Base-by-base conservation (phyloP, 1,140 invertebrate genomes). In the Drosophila willistoni region DNA sequence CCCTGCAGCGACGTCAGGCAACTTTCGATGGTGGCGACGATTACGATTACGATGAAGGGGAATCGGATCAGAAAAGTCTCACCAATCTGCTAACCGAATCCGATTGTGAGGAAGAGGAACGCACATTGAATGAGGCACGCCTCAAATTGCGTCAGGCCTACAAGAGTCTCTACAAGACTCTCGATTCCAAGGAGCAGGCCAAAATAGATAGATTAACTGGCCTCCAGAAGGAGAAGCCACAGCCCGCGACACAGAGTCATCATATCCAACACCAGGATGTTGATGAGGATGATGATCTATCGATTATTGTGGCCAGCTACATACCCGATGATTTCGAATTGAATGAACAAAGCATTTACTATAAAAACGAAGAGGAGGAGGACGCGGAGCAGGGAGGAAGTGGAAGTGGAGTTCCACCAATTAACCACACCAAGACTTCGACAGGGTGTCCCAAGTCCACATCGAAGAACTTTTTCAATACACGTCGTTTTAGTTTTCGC, bases 241-340 rank as follows among this genome's bases (percentile, higher is more conserved):
- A 39, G 7, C 7, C 19, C 22, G 12, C 17, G 19, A 12, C 1
- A 12, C 66, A 64, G n/a, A 51, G 3, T 10, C 42, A 54, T 6
- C 3, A 19, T 3, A 22, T 19, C 19, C 29, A 19, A 1, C 51
- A 17, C 9, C 39, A 29, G 22, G 62, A 63, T 7, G 42, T 36
- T 6, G 87, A 80, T 0, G 84, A 90, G 10, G 90, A 91, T 22
- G 91, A 91, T 59, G 79, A 91, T 44, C 36, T 92, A 12, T 92
- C 91, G 51, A 79, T 92, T 25, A 91, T 92, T 66, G 91, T 91
- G 17, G 90, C 91, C 17, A 90, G 82, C 9, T 92, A 92, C 29
- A 74, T 92, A 61, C 85, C 90, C 17, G 75, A 91, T 25, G 71
- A 91, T 51, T 82, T 87, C 63, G 86, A 91, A 54, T 66, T 90